Conservation (phyloP, 1,140 invertebrate genomes). For the Zaprionus ghesquierei region DNA sequence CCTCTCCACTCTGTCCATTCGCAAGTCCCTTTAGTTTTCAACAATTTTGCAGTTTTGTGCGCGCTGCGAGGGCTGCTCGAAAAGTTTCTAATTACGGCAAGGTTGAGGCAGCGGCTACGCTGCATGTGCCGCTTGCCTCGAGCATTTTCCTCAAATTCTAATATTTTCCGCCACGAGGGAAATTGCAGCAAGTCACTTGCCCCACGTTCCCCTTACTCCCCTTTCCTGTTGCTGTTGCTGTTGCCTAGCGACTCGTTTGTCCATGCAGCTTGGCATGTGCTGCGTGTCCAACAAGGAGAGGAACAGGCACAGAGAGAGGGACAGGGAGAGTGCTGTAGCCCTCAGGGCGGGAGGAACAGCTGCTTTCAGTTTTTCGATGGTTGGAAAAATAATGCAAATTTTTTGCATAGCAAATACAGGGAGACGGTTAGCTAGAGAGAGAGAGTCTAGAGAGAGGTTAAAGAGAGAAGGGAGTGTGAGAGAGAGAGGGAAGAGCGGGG, state of each 20-base stretch:
- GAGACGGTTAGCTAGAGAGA: neutral
- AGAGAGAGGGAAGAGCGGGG: neutral
- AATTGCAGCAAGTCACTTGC: neutral
- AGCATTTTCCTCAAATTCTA: constrained; percentile 27
- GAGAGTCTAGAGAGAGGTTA: neutral
- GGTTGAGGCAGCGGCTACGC: too few relatives aligned
- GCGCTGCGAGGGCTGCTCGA: constrained; percentile 9
- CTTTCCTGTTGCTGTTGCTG: neutral
- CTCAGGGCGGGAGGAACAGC: constrained; percentile 26
- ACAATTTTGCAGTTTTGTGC: neutral
- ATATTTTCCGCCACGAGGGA: constrained; percentile 13
- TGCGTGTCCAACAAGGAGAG: neutral
- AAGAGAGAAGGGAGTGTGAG: neutral
- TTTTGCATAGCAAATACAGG: constrained; percentile 58
- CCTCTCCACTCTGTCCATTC: neutral
- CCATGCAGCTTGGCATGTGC: neutral
- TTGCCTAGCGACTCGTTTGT: neutral
- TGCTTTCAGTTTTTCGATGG: constrained; percentile 72
- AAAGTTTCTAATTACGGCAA: constrained; percentile 64
- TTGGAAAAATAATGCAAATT: constrained; percentile 72
- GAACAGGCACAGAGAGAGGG: neutral
- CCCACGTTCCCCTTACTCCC: neutral
- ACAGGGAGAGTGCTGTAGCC: neutral
- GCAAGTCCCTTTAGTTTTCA: constrained; percentile 16
- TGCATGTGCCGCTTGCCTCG: neutral